phyloP scores from a whole-genome alignment of 1,140 invertebrate species.

The Monochamus saltuarius region DNA sequence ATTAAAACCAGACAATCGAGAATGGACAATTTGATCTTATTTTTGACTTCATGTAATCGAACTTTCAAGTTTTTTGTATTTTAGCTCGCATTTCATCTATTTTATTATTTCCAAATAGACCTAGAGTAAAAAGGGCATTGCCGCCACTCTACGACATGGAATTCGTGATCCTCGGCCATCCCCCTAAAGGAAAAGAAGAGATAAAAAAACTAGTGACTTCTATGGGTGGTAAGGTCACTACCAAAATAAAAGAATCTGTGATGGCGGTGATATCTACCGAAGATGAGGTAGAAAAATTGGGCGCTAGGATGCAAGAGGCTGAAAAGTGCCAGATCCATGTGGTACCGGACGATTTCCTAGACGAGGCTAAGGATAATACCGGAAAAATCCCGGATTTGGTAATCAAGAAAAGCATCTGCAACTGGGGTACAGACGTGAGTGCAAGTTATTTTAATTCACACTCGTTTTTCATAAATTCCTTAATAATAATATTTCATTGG shows the following conservation, averaged over 20 bases:
- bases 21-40: too few species aligned
- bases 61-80: neutral
- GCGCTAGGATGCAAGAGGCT: conserved; percentile 64
- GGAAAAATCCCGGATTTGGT: conserved; percentile 65
- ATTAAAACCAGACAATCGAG: too few species aligned
- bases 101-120: conserved; percentile 46
- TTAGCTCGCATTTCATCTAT: conserved; percentile 22
- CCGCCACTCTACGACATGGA: conserved; percentile 77
- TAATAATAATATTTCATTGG: too few species aligned
- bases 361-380: conserved; percentile 62
- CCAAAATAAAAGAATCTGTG: conserved; percentile 64
- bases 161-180: conserved; percentile 73
- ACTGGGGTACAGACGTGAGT: conserved; percentile 80
- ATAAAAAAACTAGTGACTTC: conserved; percentile 69
- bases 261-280: conserved; percentile 76
- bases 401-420: conserved; percentile 71
- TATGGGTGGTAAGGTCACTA: conserved; percentile 73
- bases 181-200: conserved; percentile 60
- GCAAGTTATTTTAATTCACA: neutral
- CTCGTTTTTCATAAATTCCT: neutral
- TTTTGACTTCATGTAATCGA: too few species aligned
- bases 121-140: conserved; percentile 59
- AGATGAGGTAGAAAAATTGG: conserved; percentile 69
- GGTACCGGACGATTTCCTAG: conserved; percentile 75
- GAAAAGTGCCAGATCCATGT: conserved; percentile 74